A percentile compares a stretch with the other conserved stretches of the same genome.
phyloP scores from a whole-genome alignment of 2,888 invertebrate species.

The Callyntrura guangdongensis region DNA sequence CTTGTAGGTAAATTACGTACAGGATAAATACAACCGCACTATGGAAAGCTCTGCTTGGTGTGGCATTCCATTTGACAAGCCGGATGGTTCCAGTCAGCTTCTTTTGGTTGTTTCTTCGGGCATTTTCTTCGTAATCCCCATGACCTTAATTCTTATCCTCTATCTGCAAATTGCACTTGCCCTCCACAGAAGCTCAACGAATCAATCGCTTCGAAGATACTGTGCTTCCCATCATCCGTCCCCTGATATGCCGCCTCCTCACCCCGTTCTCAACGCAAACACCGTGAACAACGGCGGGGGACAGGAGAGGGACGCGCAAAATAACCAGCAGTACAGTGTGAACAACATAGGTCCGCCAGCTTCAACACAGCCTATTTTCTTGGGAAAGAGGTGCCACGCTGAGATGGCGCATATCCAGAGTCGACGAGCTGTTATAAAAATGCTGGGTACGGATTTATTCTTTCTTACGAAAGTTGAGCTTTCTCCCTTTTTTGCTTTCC shows the following conservation, averaged over 20 bases:
- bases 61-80: conserved; percentile 85
- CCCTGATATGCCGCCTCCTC: conserved; percentile 58
- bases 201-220: conserved; percentile 83
- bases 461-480: conserved; percentile 16
- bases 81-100: conserved; percentile 85
- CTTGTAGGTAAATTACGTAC: conserved; percentile 85
- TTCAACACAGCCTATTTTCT: conserved; percentile 38
- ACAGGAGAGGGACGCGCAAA: not conserved
- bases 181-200: conserved; percentile 84
- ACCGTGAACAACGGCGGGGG: not conserved
- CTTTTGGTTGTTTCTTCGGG: conserved; percentile 86
- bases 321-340: not conserved
- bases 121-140: conserved; percentile 87
- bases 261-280: not conserved
- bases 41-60: conserved; percentile 85
- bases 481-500: not conserved
- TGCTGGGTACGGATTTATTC: conserved; percentile 85
- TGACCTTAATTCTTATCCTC: conserved; percentile 86
- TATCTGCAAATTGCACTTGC: conserved; percentile 86
- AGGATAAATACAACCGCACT: conserved; percentile 82
- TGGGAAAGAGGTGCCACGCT: conserved; percentile 82
- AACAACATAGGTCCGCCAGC: not conserved
- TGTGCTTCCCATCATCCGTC: conserved; percentile 80
- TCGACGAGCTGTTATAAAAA: conserved; percentile 85
- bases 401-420: conserved; percentile 85